These are phyloP conservation scores for Drosophila willistoni DNA, from an alignment of 1,140 invertebrate species.

Conservation along the genomic window DNA sequence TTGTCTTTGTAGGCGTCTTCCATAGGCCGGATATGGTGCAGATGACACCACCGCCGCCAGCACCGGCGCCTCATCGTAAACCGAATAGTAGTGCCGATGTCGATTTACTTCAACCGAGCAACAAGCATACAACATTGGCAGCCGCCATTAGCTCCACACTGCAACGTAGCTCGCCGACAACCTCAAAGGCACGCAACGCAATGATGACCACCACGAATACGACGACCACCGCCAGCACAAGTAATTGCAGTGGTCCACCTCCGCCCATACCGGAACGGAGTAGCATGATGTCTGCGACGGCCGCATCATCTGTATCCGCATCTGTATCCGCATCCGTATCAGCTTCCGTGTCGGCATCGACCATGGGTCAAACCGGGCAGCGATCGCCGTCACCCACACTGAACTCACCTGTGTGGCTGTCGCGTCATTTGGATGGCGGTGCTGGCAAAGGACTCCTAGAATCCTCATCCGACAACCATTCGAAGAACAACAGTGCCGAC, in stretches of 20 bases:
- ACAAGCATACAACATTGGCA: constrained; percentile 54
- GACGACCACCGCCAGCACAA: constrained; percentile 40
- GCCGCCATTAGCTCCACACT: constrained; percentile 51
- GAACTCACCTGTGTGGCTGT: constrained; percentile 76
- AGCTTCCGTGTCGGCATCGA: not conserved
- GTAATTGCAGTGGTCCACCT: constrained; percentile 37
- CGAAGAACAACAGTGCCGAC: constrained; percentile 77
- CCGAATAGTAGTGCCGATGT: constrained; percentile 58
- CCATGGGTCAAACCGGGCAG: constrained; percentile 20
- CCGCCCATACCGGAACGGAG: constrained; percentile 73
- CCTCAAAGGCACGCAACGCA: constrained; percentile 16
- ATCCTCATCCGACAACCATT: constrained; percentile 70
- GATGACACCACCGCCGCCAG: constrained; percentile 80
- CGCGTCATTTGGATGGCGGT: constrained; percentile 63
- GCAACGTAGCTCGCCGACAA: constrained; percentile 63
- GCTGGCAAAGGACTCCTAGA: constrained; percentile 61
- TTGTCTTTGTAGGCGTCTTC: constrained; percentile 64
- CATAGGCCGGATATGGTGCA: constrained; percentile 81
- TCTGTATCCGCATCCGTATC: constrained; percentile 12
- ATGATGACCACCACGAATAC: constrained; percentile 30
- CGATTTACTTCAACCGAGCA: constrained; percentile 63
- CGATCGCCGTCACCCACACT: constrained; percentile 70
- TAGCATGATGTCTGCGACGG: constrained; percentile 20
- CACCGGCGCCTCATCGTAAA: constrained; percentile 69
- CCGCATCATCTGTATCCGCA: not conserved